Percentiles rank a stretch among this genome's conserved stretches.
These are phyloP conservation scores for Erebia palarica DNA, from an alignment of 2,888 invertebrate genomes.

Conservation along the genomic window DNA sequence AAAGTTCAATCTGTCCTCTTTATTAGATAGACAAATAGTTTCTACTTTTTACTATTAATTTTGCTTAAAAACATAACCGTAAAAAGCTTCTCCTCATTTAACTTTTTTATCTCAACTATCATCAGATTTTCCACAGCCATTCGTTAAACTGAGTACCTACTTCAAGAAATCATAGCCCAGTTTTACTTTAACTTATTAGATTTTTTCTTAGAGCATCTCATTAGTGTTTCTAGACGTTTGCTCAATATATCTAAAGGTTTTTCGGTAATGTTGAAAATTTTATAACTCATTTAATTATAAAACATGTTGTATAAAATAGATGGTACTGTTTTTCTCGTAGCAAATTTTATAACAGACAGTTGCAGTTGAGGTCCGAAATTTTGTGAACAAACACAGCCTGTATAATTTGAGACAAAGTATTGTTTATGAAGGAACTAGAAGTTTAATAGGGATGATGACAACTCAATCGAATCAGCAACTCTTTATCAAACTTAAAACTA, in stretches of 20 bases:
- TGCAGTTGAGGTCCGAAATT: background rate
- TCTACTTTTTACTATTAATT: background rate
- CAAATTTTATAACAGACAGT: background rate
- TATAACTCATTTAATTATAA: background rate
- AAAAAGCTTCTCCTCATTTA: background rate
- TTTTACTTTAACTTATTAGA: background rate
- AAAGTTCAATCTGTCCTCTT: background rate
- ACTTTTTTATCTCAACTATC: background rate
- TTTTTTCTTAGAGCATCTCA: slow-evolving; percentile 2
- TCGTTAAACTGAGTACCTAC: background rate
- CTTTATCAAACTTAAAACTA: too few species aligned
- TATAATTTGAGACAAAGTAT: slow-evolving; percentile 33
- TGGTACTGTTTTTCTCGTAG: background rate
- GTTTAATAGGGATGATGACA: too few species aligned
- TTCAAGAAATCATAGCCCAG: background rate
- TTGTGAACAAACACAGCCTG: background rate
- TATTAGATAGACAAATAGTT: background rate
- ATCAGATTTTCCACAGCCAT: background rate
- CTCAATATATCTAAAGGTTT: background rate
- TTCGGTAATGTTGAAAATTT: slow-evolving; percentile 12
- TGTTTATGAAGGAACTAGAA: too few species aligned
- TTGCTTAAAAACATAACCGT: background rate
- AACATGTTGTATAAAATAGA: background rate
- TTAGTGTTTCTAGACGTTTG: background rate
- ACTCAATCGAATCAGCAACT: too few species aligned